A percentile compares a stretch with the other conserved stretches of the same genome.
These are phyloP conservation scores for Trachops cirrhosus DNA, from an alignment of 2,797 vertebrate genomes.

Conservation along the genomic window DNA sequence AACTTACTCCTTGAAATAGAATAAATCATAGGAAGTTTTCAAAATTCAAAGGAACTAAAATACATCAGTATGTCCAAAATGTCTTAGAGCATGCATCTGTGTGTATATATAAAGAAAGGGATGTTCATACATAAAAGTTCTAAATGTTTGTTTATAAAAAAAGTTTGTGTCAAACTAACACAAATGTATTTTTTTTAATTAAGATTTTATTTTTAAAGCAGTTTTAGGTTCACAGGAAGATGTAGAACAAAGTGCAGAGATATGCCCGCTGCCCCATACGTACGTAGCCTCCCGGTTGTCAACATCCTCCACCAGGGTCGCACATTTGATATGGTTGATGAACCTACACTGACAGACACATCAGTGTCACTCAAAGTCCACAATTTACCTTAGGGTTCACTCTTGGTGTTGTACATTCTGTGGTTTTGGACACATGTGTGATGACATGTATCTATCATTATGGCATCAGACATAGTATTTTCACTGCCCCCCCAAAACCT, in stretches of 20 bases:
- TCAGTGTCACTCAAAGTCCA: background rate
- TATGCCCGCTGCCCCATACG: too few species aligned
- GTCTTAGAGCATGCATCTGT: background rate
- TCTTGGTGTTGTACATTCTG: background rate
- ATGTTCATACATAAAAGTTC: background rate
- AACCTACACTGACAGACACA: background rate
- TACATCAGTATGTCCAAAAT: background rate
- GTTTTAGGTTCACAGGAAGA: background rate
- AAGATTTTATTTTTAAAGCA: background rate
- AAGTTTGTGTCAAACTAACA: background rate
- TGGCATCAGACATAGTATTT: background rate
- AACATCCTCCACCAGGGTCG: background rate
- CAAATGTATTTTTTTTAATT: conserved; percentile 7
- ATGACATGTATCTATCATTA: background rate
- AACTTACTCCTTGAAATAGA: background rate
- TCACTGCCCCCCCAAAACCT: background rate
- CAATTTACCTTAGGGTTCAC: background rate
- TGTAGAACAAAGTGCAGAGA: background rate
- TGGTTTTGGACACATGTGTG: background rate
- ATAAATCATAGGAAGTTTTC: background rate
- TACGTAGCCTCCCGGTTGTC: background rate
- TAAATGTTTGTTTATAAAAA: conserved; percentile 28
- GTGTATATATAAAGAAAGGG: background rate
- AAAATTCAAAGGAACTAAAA: background rate
- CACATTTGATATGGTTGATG: background rate